These are phyloP conservation scores for Varanus komodoensis DNA, from an alignment of 2,113 vertebrate species.

Conservation along the genomic window DNA sequence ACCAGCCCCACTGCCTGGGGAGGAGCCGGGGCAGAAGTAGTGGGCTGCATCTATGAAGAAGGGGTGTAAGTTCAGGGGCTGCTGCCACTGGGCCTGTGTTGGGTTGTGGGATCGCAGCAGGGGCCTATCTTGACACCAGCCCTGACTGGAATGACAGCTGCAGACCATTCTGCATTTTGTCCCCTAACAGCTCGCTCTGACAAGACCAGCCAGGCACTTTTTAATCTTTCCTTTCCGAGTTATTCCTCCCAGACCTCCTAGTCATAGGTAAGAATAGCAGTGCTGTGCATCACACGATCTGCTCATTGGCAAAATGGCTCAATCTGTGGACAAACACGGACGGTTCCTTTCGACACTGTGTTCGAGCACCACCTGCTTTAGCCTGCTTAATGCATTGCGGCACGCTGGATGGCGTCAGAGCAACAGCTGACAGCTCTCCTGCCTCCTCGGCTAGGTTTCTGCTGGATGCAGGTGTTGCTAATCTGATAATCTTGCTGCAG, in stretches of 20 bases:
- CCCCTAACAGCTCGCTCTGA: not conserved
- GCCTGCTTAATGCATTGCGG: not conserved
- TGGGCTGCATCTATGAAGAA: too few species aligned
- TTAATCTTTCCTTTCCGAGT: not conserved
- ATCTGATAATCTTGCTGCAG: slow-evolving; percentile 23
- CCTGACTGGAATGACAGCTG: not conserved
- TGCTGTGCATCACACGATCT: fast-evolving
- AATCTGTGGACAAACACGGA: slow-evolving; percentile 3
- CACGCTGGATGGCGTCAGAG: not conserved
- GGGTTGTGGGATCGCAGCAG: too few species aligned
- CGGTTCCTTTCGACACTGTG: slow-evolving; percentile 24
- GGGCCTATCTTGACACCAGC: too few species aligned
- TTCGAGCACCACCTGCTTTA: slow-evolving; percentile 25
- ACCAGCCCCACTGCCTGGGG: too few species aligned
- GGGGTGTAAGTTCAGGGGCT: too few species aligned
- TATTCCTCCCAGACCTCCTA: too few species aligned
- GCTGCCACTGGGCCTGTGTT: too few species aligned
- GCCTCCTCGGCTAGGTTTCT: not conserved
- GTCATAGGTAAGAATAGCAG: not conserved
- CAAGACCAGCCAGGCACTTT: not conserved
- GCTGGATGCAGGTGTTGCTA: slow-evolving; percentile 45
- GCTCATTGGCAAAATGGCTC: fast-evolving
- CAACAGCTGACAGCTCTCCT: slow-evolving; percentile 43
- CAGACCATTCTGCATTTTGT: not conserved
- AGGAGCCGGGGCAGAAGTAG: too few species aligned